These are phyloP conservation scores for Neodon shergylaensis DNA, from an alignment of 2,113 vertebrate species.

Conservation along the genomic window DNA sequence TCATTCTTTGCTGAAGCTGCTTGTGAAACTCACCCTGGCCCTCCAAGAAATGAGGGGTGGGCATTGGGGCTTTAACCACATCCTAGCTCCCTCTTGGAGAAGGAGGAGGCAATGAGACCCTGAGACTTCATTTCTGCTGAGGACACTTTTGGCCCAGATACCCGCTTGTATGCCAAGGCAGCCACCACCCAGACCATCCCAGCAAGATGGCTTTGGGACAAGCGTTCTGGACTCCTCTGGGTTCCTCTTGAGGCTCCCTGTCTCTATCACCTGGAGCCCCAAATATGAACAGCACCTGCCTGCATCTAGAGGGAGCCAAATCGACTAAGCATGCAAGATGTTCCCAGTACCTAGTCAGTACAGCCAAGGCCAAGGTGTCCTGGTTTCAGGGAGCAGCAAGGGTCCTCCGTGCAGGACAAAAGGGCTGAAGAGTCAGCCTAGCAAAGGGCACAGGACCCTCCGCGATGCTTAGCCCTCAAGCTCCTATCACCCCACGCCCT, in stretches of 20 bases:
- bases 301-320: neutral
- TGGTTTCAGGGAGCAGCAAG: neutral
- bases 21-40: neutral
- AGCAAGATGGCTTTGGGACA: neutral
- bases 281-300: neutral
- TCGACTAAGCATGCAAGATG: neutral
- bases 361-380: neutral
- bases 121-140: neutral
- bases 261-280: neutral
- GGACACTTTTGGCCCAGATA: neutral
- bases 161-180: neutral
- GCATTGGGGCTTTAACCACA: neutral
- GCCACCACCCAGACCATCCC: neutral
- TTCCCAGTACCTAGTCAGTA: fast-evolving
- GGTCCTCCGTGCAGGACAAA: neutral
- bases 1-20: neutral
- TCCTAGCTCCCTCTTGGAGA: neutral
- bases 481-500: neutral
- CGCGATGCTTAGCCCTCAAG: neutral
- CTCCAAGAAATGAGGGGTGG: neutral
- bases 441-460: fast-evolving
- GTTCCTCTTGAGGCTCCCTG: neutral
- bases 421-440: neutral
- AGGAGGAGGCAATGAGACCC: neutral
- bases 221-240: neutral